Conservation (phyloP, 1,140 invertebrate genomes). For the Trichonephila clavata region DNA sequence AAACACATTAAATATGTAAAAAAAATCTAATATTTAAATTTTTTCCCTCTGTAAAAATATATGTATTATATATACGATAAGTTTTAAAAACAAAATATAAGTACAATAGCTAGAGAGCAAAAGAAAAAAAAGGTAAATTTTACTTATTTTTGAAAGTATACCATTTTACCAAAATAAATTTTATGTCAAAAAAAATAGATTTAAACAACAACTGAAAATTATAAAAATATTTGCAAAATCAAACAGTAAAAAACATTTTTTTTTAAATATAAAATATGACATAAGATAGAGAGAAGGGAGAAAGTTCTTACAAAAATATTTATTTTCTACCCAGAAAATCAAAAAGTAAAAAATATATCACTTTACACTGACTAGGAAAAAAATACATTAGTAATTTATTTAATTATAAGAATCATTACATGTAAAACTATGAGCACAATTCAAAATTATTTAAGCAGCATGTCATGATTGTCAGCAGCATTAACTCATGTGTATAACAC, state of each 20-base stretch:
- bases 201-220: neutral
- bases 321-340: neutral
- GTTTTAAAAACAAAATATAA: too few relatives aligned
- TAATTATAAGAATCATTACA: neutral
- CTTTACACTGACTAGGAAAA: conserved; percentile 11
- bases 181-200: too few relatives aligned
- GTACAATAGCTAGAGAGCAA: too few relatives aligned
- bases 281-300: neutral
- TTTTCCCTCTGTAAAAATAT: too few relatives aligned
- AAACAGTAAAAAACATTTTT: neutral
- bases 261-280: neutral
- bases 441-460: neutral
- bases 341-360: neutral
- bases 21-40: too few relatives aligned
- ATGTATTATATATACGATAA: too few relatives aligned
- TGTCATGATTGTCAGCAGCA: conserved; percentile 2
- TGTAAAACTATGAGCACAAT: neutral
- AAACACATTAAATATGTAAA: too few relatives aligned
- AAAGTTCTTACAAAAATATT: neutral
- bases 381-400: neutral
- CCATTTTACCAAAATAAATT: too few relatives aligned
- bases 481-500: neutral
- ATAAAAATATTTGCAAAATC: neutral
- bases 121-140: too few relatives aligned
- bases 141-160: too few relatives aligned